Conservation (phyloP, 2,888 invertebrate genomes). For the Adela reaumurella region DNA sequence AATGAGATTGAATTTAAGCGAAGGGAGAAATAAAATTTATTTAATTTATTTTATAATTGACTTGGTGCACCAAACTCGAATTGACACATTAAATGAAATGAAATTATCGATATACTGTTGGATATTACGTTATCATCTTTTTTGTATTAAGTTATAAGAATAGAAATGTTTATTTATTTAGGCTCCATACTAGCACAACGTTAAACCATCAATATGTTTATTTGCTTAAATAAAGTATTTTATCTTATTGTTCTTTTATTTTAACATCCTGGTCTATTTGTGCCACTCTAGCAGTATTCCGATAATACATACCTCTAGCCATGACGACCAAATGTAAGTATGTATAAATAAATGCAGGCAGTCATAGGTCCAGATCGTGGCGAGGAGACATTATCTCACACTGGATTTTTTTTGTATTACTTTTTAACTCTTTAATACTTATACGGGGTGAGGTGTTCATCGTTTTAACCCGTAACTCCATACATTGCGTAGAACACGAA, state of each 20-base stretch:
- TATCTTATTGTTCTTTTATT: conserved; percentile 28
- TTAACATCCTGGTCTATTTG: too few species aligned
- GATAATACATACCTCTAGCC: background rate
- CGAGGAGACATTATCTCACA: conserved; percentile 16
- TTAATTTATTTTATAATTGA: background rate
- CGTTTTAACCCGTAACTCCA: too few species aligned
- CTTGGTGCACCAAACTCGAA: conserved; percentile 35
- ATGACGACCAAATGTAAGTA: conserved; percentile 1
- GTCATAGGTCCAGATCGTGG: background rate
- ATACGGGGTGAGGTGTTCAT: too few species aligned
- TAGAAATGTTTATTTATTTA: conserved; percentile 25
- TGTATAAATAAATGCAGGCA: background rate
- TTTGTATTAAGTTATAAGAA: conserved; percentile 9
- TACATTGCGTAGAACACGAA: too few species aligned
- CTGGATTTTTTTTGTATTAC: background rate
- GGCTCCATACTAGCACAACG: conserved; percentile 25
- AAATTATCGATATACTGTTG: conserved; percentile 3
- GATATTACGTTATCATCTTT: too few species aligned
- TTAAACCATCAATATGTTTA: conserved; percentile 32
- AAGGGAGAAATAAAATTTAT: too few species aligned
- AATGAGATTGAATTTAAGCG: too few species aligned
- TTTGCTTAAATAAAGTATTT: conserved; percentile 51
- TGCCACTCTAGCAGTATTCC: too few species aligned
- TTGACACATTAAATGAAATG: too few species aligned
- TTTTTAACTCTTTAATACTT: background rate